Base-by-base conservation (phyloP, 2,113 vertebrate species). In the Thunnus thynnus region DNA sequence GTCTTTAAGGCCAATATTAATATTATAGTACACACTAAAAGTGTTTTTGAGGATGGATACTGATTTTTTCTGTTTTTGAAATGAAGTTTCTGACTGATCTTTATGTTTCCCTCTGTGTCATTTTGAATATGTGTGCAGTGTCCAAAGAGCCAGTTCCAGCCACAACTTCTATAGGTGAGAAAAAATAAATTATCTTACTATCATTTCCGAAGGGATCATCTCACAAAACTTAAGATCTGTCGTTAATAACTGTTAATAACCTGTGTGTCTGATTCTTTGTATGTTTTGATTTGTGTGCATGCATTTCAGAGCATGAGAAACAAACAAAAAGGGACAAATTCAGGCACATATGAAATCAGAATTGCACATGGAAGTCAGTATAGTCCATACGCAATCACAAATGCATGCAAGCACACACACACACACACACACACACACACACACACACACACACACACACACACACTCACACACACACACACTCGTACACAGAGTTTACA, bases 101-200 rank as follows among this genome's bases (percentile, higher is more conserved):
- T 13, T 57, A 1, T 76, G 18, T 74, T 30, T 82, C 3, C 6
- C 79, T 89, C 3, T 55, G 13, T 78, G 72, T 63, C 36, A 2
- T 88, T 65, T 87, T 88, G 12, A 48, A 78, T 41, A 0, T 51
- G 3, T 78, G 61, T 77, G 79, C 90, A 96, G 95, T 97, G 67
- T 96, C 96, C 78, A 97, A 96, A 88, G 96, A 96, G 80, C 94
- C 95, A 13, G 95, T 96, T 50, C 96, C 96, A 65, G 96, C 96
- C 70, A 94, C 95, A 4, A 86, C 94, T 3, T 95, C 96, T 62
- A 93, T 97, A 92, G 95, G 96, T 96, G 94, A 96, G 94, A 71
- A 61, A 8, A 16, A 6, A 2, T 7, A n/a, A 20, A 20, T 32
- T 20, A 41, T 41, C 36, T 36, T 7, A 36, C 7, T 36, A 36